Evolutionary conservation across 2,888 invertebrate species (phyloP), one percentile per base, ranked within the genome.

Genomic region (Heliothis peltigera): DNA sequence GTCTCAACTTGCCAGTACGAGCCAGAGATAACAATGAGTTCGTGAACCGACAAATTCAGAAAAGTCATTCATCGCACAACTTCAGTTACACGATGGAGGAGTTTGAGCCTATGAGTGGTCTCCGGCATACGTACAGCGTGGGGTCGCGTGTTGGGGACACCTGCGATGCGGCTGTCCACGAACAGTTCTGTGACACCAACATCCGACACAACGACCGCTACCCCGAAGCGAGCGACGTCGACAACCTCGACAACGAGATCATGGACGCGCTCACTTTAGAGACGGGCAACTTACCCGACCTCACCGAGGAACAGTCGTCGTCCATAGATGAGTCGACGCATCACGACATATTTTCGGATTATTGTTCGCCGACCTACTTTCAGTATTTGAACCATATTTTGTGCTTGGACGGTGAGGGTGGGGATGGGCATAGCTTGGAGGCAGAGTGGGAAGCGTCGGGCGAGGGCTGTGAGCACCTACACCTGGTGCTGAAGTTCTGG

Each of bases 161-260:
- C 0, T 39, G 66, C 7, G 85, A 82, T 18, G 55, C 55, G 1
- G 65, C 56, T 0, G 62, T 81, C 1, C 76, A 80, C 4, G 83
- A 85, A 17, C 83, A 82, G 6, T 85, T 85, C 47, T 92, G 87
- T 66, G 94, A 94, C 53, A 94, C 94, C 0, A 94, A 94, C 65
- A 93, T 93, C n/a, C 89, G 88, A 0, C 93, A 93, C 70, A 94
- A 94, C 70, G 92, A 94, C 61, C 87, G 90, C 1, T 94, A 93
- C 60, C 94, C 94, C 0, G 94, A 94, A 57, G 92, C 91, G 1
- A 90, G 82, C 32, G 92, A 93, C 54, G 92, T 90, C 0, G 94
- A 93, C 22, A 90, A 89, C 53, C 80, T 93, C 7, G 93, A 93
- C 54, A 90, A 89, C 47, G 92, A 92, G 63, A 90, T 93, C 5